A percentile compares a stretch with the other conserved stretches of the same genome.
Evolutionary conservation across 2,888 invertebrate genomes (phyloP).

Genomic region (Callimorpha dominula): DNA sequence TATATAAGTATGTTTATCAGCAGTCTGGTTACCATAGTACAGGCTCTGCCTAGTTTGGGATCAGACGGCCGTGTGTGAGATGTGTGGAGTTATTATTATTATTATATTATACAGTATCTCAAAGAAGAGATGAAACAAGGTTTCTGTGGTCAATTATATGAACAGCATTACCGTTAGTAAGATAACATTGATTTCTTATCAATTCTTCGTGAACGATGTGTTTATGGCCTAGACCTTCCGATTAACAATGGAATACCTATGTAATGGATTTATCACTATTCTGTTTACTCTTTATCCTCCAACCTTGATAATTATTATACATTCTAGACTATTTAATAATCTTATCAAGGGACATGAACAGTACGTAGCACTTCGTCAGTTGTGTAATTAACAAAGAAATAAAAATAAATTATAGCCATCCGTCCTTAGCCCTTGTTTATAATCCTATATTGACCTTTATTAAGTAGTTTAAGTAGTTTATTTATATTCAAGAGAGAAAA

Average conservation of each 20-base stretch:
- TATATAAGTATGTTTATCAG: too few relatives aligned
- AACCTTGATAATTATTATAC: conserved; percentile 21
- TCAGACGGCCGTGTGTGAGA: too few relatives aligned
- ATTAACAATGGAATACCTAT: conserved; percentile 31
- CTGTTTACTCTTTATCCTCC: conserved; percentile 33
- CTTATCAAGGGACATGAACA: conserved; percentile 23
- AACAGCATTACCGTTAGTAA: neutral
- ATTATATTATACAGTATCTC: neutral
- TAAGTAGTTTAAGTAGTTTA: too few relatives aligned
- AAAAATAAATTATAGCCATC: neutral
- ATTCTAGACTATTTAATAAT: conserved; percentile 20
- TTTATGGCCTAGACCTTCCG: neutral
- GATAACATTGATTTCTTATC: neutral
- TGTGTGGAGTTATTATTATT: too few relatives aligned
- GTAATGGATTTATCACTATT: conserved; percentile 33
- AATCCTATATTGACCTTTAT: too few relatives aligned
- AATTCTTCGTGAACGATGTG: neutral
- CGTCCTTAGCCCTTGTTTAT: neutral
- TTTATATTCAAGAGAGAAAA: too few relatives aligned
- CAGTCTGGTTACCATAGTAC: too few relatives aligned
- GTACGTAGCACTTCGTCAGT: conserved; percentile 15
- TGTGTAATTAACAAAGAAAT: neutral
- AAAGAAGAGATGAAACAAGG: neutral
- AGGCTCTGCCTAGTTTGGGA: too few relatives aligned
- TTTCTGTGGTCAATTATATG: neutral